Evolutionary conservation across 2,113 vertebrate species (phyloP).

Genomic region (Ptilonorhynchus violaceus): DNA sequence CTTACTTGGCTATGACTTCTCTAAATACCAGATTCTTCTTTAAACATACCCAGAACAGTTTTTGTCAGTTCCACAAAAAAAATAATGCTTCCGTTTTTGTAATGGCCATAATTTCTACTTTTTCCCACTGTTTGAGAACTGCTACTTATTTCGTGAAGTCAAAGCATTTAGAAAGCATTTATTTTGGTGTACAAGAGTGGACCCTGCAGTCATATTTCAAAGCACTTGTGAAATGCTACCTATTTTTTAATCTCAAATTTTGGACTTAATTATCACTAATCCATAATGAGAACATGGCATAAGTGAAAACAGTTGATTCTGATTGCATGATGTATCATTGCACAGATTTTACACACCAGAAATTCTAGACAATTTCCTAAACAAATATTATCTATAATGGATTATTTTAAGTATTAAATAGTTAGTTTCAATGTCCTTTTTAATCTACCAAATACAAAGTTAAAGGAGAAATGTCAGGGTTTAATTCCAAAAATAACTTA

Average conservation of each 20-base stretch:
- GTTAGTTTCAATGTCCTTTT: background rate
- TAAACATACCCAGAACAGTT: background rate
- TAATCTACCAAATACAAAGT: background rate
- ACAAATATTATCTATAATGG: background rate
- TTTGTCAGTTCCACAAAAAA: background rate
- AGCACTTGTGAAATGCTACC: background rate
- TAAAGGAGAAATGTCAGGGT: background rate
- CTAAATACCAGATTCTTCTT: background rate
- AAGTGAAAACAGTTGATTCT: background rate
- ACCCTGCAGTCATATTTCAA: background rate
- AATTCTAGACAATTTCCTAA: background rate
- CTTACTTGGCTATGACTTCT: background rate
- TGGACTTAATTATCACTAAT: background rate
- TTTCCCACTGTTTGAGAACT: background rate
- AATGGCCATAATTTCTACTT: background rate
- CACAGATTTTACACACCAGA: background rate
- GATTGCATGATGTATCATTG: background rate
- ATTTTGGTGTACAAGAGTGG: fast-evolving
- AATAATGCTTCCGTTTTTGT: background rate
- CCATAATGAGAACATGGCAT: background rate
- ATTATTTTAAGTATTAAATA: background rate
- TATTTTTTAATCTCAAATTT: background rate
- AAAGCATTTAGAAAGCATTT: background rate
- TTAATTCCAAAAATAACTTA: background rate
- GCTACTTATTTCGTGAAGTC: background rate